Evolutionary conservation across 2,888 invertebrate species (phyloP).

Genomic region (Neocrepidodera transversa): DNA sequence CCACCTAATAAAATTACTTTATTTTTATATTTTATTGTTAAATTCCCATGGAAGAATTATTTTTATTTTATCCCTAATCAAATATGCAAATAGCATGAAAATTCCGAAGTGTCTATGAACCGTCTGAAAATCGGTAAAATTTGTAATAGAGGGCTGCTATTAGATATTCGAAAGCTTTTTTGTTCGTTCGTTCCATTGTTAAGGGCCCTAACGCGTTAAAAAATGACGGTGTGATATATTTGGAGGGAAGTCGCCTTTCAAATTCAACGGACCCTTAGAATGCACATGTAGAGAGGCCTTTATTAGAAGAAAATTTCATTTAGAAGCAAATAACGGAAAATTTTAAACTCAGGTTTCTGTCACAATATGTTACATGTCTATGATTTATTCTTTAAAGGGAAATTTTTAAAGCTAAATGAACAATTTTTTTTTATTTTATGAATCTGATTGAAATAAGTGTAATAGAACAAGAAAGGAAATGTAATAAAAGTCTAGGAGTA

Average conservation of each 20-base stretch:
- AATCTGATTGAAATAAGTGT: too few species aligned
- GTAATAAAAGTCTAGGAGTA: constrained; percentile 18
- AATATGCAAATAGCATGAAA: constrained; percentile 14
- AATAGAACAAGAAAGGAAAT: not conserved
- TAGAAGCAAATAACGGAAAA: constrained; percentile 54
- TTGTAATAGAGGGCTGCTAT: constrained; percentile 43
- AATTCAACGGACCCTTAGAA: constrained; percentile 54
- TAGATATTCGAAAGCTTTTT: constrained; percentile 40
- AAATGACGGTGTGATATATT: constrained; percentile 51
- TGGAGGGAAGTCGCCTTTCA: constrained; percentile 52
- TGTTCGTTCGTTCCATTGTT: constrained; percentile 46
- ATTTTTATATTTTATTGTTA: not conserved
- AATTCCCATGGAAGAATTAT: too few species aligned
- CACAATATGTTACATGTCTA: constrained; percentile 47
- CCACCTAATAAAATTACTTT: not conserved
- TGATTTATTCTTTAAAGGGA: constrained; percentile 41
- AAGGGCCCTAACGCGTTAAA: constrained; percentile 43
- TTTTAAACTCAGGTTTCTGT: constrained; percentile 44
- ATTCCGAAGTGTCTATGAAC: constrained; percentile 45
- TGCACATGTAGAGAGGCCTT: constrained; percentile 57
- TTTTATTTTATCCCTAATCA: constrained; percentile 1
- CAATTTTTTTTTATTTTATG: not conserved
- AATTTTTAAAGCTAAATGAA: constrained; percentile 13
- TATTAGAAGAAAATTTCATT: constrained; percentile 56
- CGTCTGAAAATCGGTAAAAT: constrained; percentile 45